phyloP scores from a whole-genome alignment of 1,140 invertebrate species.

The Caerostris extrusa region DNA sequence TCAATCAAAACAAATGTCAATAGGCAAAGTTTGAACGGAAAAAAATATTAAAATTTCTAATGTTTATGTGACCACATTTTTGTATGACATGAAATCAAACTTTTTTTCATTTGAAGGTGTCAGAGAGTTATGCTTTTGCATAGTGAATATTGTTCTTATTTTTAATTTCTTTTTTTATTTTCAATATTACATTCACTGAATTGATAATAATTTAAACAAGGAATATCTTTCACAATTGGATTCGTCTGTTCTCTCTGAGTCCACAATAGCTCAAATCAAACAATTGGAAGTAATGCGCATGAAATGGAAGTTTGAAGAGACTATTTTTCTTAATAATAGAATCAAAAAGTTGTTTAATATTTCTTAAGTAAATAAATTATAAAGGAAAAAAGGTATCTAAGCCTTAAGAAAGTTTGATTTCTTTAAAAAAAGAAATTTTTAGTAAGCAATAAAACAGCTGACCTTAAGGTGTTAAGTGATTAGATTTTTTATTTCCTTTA shows the following conservation, averaged over 20 bases:
- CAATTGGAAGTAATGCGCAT: neutral
- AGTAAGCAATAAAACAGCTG: no score
- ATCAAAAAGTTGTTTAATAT: neutral
- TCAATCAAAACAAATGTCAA: no score
- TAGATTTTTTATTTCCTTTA: no score
- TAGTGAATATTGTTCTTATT: no score
- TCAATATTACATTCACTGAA: neutral
- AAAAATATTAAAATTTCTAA: no score
- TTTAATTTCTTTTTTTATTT: neutral
- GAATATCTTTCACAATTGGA: neutral
- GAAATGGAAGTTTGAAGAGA: neutral
- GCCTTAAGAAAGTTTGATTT: neutral
- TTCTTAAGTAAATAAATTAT: neutral
- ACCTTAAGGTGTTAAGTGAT: no score
- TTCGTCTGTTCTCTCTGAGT: neutral
- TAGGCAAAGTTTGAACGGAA: no score
- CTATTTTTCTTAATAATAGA: neutral
- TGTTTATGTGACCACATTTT: no score
- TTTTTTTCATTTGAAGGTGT: no score
- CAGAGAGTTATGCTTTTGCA: no score
- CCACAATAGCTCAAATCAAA: neutral
- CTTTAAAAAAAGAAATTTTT: no score
- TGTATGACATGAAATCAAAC: no score
- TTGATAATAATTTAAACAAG: constrained; percentile 4
- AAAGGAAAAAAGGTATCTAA: neutral